Evolutionary conservation across 1,140 invertebrate genomes (phyloP).

Genomic region (Sitobion miscanthi): DNA sequence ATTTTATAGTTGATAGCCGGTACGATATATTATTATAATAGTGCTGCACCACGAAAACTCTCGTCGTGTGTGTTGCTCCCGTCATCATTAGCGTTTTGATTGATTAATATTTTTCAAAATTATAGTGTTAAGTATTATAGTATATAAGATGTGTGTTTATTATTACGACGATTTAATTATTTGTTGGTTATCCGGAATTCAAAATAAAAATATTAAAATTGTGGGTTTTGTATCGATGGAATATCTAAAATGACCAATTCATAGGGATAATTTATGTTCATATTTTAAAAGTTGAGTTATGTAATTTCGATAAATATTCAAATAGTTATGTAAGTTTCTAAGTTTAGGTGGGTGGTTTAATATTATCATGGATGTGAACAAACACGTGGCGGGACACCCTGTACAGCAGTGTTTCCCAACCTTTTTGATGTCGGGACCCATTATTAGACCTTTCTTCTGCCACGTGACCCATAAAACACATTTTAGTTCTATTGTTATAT

Average conservation of each 20-base stretch:
- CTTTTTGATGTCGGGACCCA: neutral
- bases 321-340: neutral
- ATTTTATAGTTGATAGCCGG: neutral
- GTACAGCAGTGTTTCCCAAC: neutral
- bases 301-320: neutral
- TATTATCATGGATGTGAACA: too few species aligned
- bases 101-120: too few species aligned
- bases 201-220: neutral
- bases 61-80: neutral
- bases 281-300: neutral
- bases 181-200: neutral
- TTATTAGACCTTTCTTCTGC: neutral
- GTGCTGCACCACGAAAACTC: neutral
- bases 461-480: neutral
- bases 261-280: neutral
- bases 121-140: neutral
- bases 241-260: neutral
- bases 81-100: neutral
- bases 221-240: neutral
- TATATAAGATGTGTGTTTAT: neutral
- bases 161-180: neutral
- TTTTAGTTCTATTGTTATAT: neutral
- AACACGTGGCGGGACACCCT: neutral
- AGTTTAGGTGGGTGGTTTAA: neutral
- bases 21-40: neutral